phyloP scores from a whole-genome alignment of 2,888 invertebrate genomes.

The Cynaeus angustus region DNA sequence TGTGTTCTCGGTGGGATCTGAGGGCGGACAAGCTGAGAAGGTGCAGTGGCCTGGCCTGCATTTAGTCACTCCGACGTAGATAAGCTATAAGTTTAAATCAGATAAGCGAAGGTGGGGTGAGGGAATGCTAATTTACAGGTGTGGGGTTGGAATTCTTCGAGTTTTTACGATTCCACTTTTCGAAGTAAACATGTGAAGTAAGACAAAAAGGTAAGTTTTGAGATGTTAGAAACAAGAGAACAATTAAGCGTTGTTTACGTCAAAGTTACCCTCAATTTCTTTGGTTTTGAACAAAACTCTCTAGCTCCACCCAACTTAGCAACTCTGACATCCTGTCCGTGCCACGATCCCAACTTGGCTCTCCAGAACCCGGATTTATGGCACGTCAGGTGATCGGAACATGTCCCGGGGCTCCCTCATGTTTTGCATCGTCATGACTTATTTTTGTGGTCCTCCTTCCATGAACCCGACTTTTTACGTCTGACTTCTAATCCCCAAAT shows the following conservation, averaged over 20 bases:
- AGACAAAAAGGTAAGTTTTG: too few species aligned
- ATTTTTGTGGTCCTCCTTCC: conserved; percentile 20
- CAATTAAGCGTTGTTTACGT: too few species aligned
- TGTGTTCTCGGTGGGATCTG: conserved; percentile 62
- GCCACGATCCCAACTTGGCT: conserved; percentile 27
- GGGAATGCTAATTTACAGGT: background rate
- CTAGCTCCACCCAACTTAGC: conserved; percentile 3
- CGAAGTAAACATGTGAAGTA: too few species aligned
- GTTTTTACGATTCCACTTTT: too few species aligned
- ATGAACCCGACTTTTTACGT: conserved; percentile 9
- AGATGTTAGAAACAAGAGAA: too few species aligned
- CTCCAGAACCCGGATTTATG: conserved; percentile 33
- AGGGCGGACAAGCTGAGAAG: conserved; percentile 47
- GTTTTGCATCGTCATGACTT: conserved; percentile 26
- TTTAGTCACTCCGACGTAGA: conserved; percentile 22
- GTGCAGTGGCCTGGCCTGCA: conserved; percentile 38
- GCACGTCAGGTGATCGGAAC: conserved; percentile 37
- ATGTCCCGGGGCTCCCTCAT: conserved; percentile 13
- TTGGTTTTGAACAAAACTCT: too few species aligned
- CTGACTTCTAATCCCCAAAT: conserved; percentile 20
- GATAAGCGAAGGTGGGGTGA: conserved; percentile 12
- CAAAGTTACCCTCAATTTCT: too few species aligned
- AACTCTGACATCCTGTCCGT: conserved; percentile 29
- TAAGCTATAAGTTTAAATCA: conserved; percentile 32
- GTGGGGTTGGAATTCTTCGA: too few species aligned